A percentile compares a stretch with the other conserved stretches of the same genome.
phyloP scores from a whole-genome alignment of 2,888 invertebrate genomes.

The Protonemura montana region DNA sequence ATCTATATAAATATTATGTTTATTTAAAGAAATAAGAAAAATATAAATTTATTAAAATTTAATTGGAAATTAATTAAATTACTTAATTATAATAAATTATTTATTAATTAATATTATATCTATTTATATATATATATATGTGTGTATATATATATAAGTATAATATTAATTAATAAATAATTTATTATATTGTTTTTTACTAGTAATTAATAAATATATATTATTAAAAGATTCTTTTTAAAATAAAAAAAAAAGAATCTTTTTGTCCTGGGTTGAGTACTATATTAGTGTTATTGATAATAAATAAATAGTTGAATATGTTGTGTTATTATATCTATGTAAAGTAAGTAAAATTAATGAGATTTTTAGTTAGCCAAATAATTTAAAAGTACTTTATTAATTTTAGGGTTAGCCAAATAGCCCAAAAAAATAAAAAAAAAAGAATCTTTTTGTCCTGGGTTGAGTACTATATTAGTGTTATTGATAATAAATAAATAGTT shows the following conservation, averaged over 20 bases:
- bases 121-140: constrained; percentile 52
- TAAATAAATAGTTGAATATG: too few species aligned
- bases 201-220: neutral
- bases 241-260: constrained; percentile 51
- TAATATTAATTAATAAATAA: constrained; percentile 45
- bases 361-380: too few species aligned
- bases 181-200: neutral
- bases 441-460: too few species aligned
- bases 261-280: constrained; percentile 40
- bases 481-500: too few species aligned
- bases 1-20: constrained; percentile 52
- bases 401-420: too few species aligned
- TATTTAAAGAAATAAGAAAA: neutral
- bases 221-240: constrained; percentile 51
- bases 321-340: too few species aligned
- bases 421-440: too few species aligned
- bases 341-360: too few species aligned
- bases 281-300: too few species aligned
- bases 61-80: constrained; percentile 49
- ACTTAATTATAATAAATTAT: constrained; percentile 52
- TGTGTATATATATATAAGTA: constrained; percentile 48
- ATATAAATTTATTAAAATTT: neutral
- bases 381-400: too few species aligned
- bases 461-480: too few species aligned
- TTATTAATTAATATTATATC: constrained; percentile 47